Evolutionary conservation across 2,113 vertebrate species (phyloP), one percentile per base, ranked within the genome.

Genomic region (Hyperoodon ampullatus): DNA sequence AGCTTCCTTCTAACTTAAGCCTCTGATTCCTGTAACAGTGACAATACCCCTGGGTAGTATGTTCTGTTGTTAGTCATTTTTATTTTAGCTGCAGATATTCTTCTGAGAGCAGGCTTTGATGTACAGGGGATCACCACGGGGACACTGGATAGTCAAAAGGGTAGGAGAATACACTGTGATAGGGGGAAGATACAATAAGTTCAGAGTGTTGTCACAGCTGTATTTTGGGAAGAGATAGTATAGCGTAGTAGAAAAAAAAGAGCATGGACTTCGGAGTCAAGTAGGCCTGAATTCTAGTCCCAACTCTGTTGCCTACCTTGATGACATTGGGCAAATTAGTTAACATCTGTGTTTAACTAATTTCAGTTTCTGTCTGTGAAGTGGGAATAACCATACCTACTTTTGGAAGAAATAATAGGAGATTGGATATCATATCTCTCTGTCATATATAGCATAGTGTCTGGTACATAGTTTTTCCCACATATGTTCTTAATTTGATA

Each of bases 261-360:
- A 93, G 11, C 5, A 4, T 63, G 26, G 55, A 72, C 63, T 90
- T 83, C 68, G 42, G 60, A 66, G 24, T 88, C n/a, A 21, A 24
- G 26, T 55, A 80, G 77, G 15, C 70, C 86, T 84, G 74, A 16
- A 44, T 94, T 91, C 61, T 90, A 9, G 58, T 83, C 61, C 24
- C 6, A 65, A 44, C 33, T 72, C 50, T 44, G 1, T 72, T 72
- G 55, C 24, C 81, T 86, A 65, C 71, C 14, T 83, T 58, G 2
- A n/a, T 94, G 58, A 84, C 50, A 9, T 74, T 75, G 78, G 58
- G 44, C 68, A 91, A 88, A 93, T 77, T 71, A 74, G 35, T 71
- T 90, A 96, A 66, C n/a, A 78, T 94, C 63, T 87, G 28, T 88
- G n/a, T 93, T 65, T 72, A 88, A 65, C 28, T 96, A 63, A 70